phyloP scores from a whole-genome alignment of 2,888 invertebrate genomes.

The Brachylomia viminalis region DNA sequence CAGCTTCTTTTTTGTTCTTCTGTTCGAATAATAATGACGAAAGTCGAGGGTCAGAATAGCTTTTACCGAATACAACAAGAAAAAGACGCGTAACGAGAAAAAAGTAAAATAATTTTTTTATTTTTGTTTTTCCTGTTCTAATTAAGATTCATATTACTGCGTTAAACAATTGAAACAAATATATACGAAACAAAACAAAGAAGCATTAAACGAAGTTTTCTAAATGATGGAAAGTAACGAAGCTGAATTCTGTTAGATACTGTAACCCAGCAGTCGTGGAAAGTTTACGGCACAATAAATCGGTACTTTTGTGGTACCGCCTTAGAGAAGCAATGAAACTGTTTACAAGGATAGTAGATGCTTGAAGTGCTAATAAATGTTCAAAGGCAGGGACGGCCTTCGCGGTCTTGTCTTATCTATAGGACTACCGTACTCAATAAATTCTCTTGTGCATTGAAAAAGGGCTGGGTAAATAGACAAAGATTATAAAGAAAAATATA shows the following conservation, averaged over 20 bases:
- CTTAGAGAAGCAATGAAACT: constrained; percentile 35
- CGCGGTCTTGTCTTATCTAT: background rate
- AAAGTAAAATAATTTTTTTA: background rate
- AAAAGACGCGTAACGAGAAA: background rate
- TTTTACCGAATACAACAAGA: background rate
- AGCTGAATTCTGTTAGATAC: constrained; percentile 23
- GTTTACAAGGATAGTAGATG: constrained; percentile 3
- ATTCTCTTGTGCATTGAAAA: background rate
- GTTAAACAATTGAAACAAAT: constrained; percentile 11
- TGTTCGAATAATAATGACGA: constrained; percentile 9
- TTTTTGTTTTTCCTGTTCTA: background rate
- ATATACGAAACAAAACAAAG: background rate
- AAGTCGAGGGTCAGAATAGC: constrained; percentile 7
- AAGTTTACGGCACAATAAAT: constrained; percentile 44
- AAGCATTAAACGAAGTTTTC: constrained; percentile 15
- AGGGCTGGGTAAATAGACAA: background rate
- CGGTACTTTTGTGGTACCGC: background rate
- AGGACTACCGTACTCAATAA: constrained; percentile 7
- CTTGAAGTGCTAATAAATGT: constrained; percentile 25
- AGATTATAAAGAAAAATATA: background rate
- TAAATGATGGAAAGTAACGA: constrained; percentile 18
- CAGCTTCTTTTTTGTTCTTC: background rate
- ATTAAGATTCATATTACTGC: background rate
- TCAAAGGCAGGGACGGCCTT: background rate
- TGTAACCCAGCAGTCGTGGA: background rate